These are phyloP conservation scores for Garrulus glandarius DNA, from an alignment of 2,797 vertebrate species.

Conservation along the genomic window DNA sequence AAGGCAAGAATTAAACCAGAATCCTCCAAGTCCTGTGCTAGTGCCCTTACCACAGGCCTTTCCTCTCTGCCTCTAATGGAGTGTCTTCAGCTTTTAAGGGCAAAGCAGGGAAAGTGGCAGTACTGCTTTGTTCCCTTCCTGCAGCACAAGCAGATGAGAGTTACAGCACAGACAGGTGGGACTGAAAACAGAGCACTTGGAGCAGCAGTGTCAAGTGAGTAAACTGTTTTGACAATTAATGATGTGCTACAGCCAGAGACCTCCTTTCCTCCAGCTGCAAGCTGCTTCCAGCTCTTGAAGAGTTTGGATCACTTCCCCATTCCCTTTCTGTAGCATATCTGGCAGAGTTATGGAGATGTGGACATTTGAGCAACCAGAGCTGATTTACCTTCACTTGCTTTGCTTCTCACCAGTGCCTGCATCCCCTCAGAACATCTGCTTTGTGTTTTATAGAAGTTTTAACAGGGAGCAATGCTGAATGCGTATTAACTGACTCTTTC, in stretches of 20 bases:
- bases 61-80: not conserved
- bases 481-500: not conserved
- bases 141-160: not conserved
- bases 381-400: not conserved
- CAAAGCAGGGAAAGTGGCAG: not conserved
- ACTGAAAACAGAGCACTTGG: not conserved
- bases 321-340: not conserved
- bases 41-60: not conserved
- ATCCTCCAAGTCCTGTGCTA: not conserved
- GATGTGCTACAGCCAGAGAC: not conserved
- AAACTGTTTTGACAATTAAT: not conserved
- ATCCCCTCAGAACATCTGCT: not conserved
- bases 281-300: not conserved
- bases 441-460: not conserved
- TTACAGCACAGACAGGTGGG: not conserved
- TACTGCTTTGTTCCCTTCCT: not conserved
- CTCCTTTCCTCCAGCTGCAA: not conserved
- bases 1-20: not conserved
- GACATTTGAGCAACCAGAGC: not conserved
- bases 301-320: not conserved
- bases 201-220: not conserved
- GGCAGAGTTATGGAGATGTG: not conserved
- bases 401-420: not conserved
- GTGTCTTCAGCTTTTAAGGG: not conserved
- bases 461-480: not conserved